A percentile compares a stretch with the other conserved stretches of the same genome.
Evolutionary conservation across 2,888 invertebrate genomes (phyloP).

Genomic region (Drosophila meridiana): DNA sequence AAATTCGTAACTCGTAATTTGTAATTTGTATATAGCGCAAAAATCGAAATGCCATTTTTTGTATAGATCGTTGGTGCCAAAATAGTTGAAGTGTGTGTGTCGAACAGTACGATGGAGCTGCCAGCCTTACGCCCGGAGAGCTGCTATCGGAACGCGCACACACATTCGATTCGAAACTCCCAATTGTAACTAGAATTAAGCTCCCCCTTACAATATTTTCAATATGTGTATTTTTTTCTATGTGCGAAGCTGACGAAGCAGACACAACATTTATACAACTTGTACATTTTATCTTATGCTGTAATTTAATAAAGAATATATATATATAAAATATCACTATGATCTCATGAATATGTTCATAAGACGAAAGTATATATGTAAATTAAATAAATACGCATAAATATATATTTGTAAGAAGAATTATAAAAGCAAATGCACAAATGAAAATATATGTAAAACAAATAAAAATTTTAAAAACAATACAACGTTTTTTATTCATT

Average conservation of each 20-base stretch:
- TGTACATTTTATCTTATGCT: constrained; percentile 75
- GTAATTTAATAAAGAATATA: constrained; percentile 54
- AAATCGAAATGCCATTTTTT: constrained; percentile 71
- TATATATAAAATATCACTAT: constrained; percentile 72
- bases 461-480: constrained; percentile 51
- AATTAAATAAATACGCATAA: constrained; percentile 66
- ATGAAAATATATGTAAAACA: constrained; percentile 44
- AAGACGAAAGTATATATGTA: constrained; percentile 74
- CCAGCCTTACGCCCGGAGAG: constrained; percentile 45
- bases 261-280: constrained; percentile 44
- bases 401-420: constrained; percentile 58
- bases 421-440: constrained; percentile 52
- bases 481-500: background rate
- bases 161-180: constrained; percentile 29
- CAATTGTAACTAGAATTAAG: constrained; percentile 35
- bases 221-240: constrained; percentile 40
- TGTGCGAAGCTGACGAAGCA: constrained; percentile 28
- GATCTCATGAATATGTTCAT: constrained; percentile 85
- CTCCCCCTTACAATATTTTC: constrained; percentile 30
- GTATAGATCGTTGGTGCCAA: constrained; percentile 72
- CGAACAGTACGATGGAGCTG: constrained; percentile 36
- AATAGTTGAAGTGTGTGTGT: constrained; percentile 56
- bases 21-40: constrained; percentile 66
- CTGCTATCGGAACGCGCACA: constrained; percentile 19
- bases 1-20: constrained; percentile 37